phyloP scores from a whole-genome alignment of 2,888 invertebrate species.

The Caenorhabditis sp. region DNA sequence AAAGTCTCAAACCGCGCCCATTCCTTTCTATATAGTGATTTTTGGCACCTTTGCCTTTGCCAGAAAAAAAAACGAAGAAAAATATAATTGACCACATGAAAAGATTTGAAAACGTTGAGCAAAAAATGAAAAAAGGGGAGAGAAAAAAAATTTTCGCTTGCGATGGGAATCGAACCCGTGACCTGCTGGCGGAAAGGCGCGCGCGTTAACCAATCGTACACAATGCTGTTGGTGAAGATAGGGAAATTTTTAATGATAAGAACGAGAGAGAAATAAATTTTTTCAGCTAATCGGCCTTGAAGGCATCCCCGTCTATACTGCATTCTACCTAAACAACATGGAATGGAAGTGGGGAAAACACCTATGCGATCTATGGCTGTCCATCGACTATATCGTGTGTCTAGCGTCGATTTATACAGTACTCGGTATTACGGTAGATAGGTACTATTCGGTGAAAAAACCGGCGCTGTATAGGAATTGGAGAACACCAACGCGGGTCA shows the following conservation, averaged over 20 bases:
- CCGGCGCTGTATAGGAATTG: slow-evolving; percentile 95
- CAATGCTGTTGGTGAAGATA: too few relatives aligned
- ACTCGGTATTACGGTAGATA: slow-evolving; percentile 94
- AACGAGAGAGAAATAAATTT: too few relatives aligned
- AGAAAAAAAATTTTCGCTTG: not conserved
- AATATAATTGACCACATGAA: not conserved
- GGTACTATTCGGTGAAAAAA: slow-evolving; percentile 97
- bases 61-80: not conserved
- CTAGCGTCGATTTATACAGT: slow-evolving; percentile 99
- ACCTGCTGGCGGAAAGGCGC: too few relatives aligned
- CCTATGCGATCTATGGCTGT: slow-evolving; percentile 95
- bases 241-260: too few relatives aligned
- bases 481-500: slow-evolving; percentile 74
- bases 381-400: slow-evolving; percentile 96
- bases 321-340: slow-evolving; percentile 90
- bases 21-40: not conserved
- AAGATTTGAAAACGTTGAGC: not conserved
- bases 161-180: not conserved
- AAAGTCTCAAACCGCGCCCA: not conserved
- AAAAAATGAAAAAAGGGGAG: not conserved
- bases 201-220: too few relatives aligned
- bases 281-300: slow-evolving; percentile 87
- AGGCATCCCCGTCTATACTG: slow-evolving; percentile 97
- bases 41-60: not conserved
- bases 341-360: slow-evolving; percentile 92